Evolutionary conservation across 2,888 invertebrate genomes (phyloP), one percentile per base, ranked within the genome.

Genomic region (Caenorhabditis plicata): DNA sequence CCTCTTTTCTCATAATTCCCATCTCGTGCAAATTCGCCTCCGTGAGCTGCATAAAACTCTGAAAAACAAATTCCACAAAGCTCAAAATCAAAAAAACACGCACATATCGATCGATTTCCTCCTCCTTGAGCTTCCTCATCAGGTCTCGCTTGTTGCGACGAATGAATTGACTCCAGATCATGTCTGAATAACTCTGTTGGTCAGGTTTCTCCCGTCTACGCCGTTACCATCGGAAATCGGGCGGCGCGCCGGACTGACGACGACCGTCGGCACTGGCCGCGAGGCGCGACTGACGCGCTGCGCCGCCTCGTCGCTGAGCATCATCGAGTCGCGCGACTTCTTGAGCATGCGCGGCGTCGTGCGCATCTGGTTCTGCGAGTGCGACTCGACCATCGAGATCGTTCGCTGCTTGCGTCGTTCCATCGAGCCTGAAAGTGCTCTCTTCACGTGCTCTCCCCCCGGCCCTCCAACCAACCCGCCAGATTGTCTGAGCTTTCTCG

Each of bases 311-410:
- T n/a, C n/a, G n/a, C n/a, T n/a, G n/a, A n/a, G n/a, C 4, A 41
- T 23, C 22, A 50, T 25, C n/a, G 36, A 22, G 29, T 66, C 68
- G 15, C 64, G 43, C 25, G 54, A 52, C 35, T 66, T 69, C 27
- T 66, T 68, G 19, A 68, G 27, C 57, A 63, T 68, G 25, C 68
- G 22, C 13, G 68, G 68, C 1, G 68, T 69, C 13, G 61, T 61
- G 8, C 68, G 20, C 39, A 63, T 58, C 31, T 61, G 64, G 40
- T 61, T 67, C 22, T 52, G 51, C 4, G 61, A 57, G 4, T 54
- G 53, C 15, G 52, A 35, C n/a, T 56, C 55, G n/a, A 45, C 25
- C 27, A 42, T 25, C 11, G 53, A 33, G 7, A 55, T 25, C 15
- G 35, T 45, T 13, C 55, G 35, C 3, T 53, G 46, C 15, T 50